Conservation (phyloP, 2,797 vertebrate genomes). For the Coccyzus lansbergi region DNA sequence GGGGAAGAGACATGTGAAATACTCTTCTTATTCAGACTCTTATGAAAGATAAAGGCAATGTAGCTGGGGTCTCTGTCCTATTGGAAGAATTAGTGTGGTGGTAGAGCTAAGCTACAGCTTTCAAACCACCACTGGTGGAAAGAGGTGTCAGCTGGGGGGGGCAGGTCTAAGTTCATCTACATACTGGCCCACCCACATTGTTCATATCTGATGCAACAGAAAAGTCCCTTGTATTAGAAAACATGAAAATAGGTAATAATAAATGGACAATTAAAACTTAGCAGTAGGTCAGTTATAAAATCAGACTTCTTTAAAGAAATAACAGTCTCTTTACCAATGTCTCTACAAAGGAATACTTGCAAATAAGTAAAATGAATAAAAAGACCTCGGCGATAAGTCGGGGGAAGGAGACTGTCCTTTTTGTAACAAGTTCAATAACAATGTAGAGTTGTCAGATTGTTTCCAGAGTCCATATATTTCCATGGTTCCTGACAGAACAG, state of each 20-base stretch:
- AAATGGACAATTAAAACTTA: slow-evolving; percentile 25
- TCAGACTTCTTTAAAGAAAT: neutral
- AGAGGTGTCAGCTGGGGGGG: neutral
- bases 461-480: neutral
- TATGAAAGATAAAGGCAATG: neutral
- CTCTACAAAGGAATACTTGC: slow-evolving; percentile 41
- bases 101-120: neutral
- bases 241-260: neutral
- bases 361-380: slow-evolving; percentile 10
- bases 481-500: neutral
- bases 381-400: neutral
- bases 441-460: neutral
- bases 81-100: neutral
- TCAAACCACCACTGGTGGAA: neutral
- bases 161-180: neutral
- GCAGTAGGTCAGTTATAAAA: slow-evolving; percentile 17
- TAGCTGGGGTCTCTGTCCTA: neutral
- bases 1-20: neutral
- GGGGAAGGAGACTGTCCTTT: neutral
- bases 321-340: slow-evolving; percentile 1
- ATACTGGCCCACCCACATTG: neutral
- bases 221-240: neutral
- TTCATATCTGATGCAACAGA: slow-evolving; percentile 7
- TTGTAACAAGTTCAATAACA: slow-evolving; percentile 3
- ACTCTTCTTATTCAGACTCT: neutral